Evolutionary conservation across 2,113 vertebrate species (phyloP).

Genomic region (Epinephelus fuscoguttatus): DNA sequence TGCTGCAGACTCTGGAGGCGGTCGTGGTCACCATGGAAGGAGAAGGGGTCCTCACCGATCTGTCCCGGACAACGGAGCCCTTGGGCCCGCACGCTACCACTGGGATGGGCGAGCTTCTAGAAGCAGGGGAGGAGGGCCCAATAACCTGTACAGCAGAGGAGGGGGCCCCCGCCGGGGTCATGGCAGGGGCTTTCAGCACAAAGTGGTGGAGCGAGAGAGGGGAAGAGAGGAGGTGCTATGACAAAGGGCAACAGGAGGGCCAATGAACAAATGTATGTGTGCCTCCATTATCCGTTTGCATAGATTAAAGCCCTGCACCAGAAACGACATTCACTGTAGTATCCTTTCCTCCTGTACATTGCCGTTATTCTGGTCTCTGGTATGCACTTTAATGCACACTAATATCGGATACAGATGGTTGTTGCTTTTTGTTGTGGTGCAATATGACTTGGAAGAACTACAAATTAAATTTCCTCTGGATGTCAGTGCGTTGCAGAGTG

Average conservation of each 20-base stretch:
- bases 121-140: conserved; percentile 59
- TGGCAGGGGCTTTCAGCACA: conserved; percentile 68
- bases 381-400: conserved; percentile 32
- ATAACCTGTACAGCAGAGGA: conserved; percentile 59
- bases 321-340: conserved; percentile 5
- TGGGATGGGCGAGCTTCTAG: conserved; percentile 65
- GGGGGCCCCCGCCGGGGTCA: conserved; percentile 57
- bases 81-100: conserved; percentile 43
- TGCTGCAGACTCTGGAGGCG: background rate
- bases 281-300: conserved; percentile 52
- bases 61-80: background rate
- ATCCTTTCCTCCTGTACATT: background rate
- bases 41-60: conserved; percentile 60
- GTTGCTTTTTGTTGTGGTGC: conserved; percentile 61
- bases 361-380: background rate
- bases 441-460: conserved; percentile 47
- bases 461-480: conserved; percentile 62
- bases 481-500: background rate
- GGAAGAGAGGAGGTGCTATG: conserved; percentile 80
- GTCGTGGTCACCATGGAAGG: conserved; percentile 58
- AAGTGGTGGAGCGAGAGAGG: conserved; percentile 66
- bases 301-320: conserved; percentile 52
- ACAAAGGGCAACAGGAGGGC: conserved; percentile 78
- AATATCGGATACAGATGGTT: conserved; percentile 16
- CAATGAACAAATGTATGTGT: conserved; percentile 43